phyloP scores from a whole-genome alignment of 2,888 invertebrate genomes.

The Teleiodes luculella region DNA sequence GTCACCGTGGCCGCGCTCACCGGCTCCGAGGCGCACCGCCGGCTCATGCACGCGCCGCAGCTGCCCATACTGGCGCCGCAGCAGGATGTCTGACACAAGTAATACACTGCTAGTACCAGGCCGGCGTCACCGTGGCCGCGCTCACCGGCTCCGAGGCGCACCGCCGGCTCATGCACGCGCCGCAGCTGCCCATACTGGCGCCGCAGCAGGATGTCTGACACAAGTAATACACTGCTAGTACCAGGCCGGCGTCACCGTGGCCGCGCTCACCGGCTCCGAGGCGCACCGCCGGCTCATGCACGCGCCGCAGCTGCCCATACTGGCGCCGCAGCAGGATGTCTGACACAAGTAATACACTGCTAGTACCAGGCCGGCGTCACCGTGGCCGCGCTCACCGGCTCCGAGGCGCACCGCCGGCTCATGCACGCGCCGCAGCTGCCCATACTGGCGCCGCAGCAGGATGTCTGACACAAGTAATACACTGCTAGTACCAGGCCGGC shows the following conservation, averaged over 20 bases:
- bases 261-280: too few relatives aligned
- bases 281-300: slow-evolving; percentile 71
- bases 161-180: slow-evolving; percentile 72
- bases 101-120: too few relatives aligned
- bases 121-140: too few relatives aligned
- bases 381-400: too few relatives aligned
- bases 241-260: too few relatives aligned
- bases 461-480: background rate
- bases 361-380: too few relatives aligned
- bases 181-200: slow-evolving; percentile 66
- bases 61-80: slow-evolving; percentile 53
- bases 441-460: slow-evolving; percentile 28
- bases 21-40: slow-evolving; percentile 79
- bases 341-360: too few relatives aligned
- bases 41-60: slow-evolving; percentile 74
- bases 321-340: slow-evolving; percentile 23
- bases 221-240: too few relatives aligned
- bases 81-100: background rate
- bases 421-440: slow-evolving; percentile 75
- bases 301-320: slow-evolving; percentile 72
- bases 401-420: too few relatives aligned
- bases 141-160: too few relatives aligned
- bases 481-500: too few relatives aligned
- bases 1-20: slow-evolving; percentile 81
- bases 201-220: background rate